phyloP scores from a whole-genome alignment of 2,113 vertebrate species.

The Dicaeum eximium region DNA sequence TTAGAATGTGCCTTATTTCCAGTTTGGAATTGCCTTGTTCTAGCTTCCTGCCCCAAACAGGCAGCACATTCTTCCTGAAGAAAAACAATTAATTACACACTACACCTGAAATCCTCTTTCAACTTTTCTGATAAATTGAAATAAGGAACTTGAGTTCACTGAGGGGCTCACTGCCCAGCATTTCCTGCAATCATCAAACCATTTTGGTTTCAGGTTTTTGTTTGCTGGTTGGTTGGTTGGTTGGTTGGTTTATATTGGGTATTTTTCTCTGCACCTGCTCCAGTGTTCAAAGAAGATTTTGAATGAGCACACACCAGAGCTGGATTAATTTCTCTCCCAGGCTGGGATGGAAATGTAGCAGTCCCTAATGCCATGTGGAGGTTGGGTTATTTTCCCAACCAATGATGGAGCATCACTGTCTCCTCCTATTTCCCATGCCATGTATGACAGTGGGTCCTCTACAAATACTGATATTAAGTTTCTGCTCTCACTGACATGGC shows the following conservation, averaged over 20 bases:
- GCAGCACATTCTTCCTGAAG: conserved; percentile 7
- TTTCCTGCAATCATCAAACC: conserved; percentile 18
- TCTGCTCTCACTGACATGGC: neutral
- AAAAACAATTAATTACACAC: conserved; percentile 30
- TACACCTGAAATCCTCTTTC: neutral
- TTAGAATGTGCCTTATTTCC: conserved; percentile 40
- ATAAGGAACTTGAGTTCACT: neutral
- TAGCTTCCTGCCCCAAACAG: conserved; percentile 21
- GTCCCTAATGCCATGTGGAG: neutral
- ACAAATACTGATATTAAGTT: neutral
- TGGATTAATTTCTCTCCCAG: neutral
- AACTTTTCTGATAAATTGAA: conserved; percentile 20
- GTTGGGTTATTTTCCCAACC: neutral
- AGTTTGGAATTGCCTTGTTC: conserved; percentile 34
- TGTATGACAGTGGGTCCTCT: neutral
- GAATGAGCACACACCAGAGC: neutral
- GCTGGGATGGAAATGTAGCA: neutral
- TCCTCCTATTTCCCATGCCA: neutral
- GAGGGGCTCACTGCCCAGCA: neutral
- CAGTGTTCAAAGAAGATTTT: neutral
- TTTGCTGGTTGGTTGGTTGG: neutral
- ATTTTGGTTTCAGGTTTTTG: neutral
- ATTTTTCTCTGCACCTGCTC: neutral
- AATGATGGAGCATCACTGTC: neutral
- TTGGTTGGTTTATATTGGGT: neutral